Evolutionary conservation across 2,888 invertebrate species (phyloP), one percentile per base, ranked within the genome.

Genomic region (Caenorhabditis afra): DNA sequence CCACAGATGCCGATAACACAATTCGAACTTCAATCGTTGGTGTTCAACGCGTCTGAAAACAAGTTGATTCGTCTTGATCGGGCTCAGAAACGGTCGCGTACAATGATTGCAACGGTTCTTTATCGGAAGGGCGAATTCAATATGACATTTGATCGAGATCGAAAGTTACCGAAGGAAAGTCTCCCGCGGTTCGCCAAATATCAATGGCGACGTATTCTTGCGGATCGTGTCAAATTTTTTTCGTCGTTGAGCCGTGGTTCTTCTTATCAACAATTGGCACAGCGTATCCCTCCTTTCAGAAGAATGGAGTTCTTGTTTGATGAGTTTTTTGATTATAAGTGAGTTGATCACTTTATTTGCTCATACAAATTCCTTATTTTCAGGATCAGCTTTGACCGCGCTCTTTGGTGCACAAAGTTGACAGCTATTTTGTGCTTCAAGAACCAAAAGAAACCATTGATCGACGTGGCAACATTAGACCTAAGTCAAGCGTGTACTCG

Each of bases 1-100:
- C 79, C 83, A 59, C 68, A 83, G 79, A 59, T 79, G 45, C 78
- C 81, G 18, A 39, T 73, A 11, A 80, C 83, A 14, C 50, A 65
- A n/a, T 82, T 70, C 59, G 87, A 87, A 64, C 81, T 85, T 58
- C 87, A 87, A 53, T 83, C 86, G 10, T 61, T 87, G 8, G 81
- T 87, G n/a, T 81, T 61, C 71, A 81, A 81, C 53, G 73, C 74
- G 10, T 76, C 79, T 22, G 85, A 81, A 57, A 68, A 77, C 53
- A 77, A 77, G 44, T 41, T 81, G 12, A 45, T 11, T 10, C 52
- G 65, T 1, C 53, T 81, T 11, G 59, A 67, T 7, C 29, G 35
- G 14, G 73, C 68, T 1, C 66, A 58, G 29, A 22, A 39, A 0
- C 18, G 45, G 11, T 49, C 81, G 12, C 55, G 35, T 3, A 11